These are phyloP conservation scores for Malacosoma neustria DNA, from an alignment of 2,888 invertebrate species.

Conservation along the genomic window DNA sequence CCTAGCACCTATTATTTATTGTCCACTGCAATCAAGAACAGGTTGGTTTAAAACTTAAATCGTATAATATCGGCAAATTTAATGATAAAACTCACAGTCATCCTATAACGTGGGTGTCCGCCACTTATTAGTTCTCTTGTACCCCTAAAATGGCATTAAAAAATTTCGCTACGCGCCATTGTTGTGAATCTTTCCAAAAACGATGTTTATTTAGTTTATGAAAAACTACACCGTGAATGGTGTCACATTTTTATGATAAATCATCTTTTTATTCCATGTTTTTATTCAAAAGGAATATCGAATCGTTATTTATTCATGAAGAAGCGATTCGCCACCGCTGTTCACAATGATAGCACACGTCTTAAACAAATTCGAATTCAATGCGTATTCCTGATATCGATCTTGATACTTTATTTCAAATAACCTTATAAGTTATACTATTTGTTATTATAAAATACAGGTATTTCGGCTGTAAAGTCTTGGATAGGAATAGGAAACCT, in stretches of 20 bases:
- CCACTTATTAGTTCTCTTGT: constrained; percentile 68
- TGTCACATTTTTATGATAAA: constrained; percentile 61
- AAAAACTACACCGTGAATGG: constrained; percentile 50
- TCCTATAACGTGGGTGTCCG: constrained; percentile 59
- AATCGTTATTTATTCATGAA: constrained; percentile 70
- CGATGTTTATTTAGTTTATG: constrained; percentile 71
- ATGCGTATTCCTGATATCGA: not conserved
- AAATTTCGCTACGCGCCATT: constrained; percentile 55
- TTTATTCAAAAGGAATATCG: constrained; percentile 64
- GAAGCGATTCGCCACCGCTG: constrained; percentile 69
- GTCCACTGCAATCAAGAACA: no score
- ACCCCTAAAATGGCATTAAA: constrained; percentile 39
- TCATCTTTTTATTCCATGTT: constrained; percentile 65
- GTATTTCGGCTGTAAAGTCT: not conserved
- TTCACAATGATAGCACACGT: constrained; percentile 52
- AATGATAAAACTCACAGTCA: constrained; percentile 39
- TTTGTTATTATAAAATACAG: no score
- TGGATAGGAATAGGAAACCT: no score
- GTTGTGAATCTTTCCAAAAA: constrained; percentile 60
- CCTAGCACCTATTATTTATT: no score
- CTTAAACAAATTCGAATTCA: constrained; percentile 27
- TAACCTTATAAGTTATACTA: no score
- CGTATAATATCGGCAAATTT: not conserved
- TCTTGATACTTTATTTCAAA: constrained; percentile 5
- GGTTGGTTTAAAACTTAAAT: no score